A percentile compares a stretch with the other conserved stretches of the same genome.
Evolutionary conservation across 2,888 invertebrate genomes (phyloP).

Genomic region (Drosophila anomalipes): DNA sequence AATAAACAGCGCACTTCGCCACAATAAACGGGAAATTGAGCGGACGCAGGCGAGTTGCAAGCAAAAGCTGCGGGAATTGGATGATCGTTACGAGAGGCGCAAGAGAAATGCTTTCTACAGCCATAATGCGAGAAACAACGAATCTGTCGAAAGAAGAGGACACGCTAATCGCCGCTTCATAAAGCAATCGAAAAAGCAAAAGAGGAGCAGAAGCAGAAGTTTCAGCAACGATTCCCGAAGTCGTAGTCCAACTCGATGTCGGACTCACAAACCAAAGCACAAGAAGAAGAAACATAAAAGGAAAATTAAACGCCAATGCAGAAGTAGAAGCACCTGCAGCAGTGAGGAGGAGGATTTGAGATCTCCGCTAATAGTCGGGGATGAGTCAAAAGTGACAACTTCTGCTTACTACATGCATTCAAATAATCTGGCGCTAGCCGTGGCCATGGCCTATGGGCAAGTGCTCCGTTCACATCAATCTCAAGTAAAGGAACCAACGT

Average conservation of each 20-base stretch:
- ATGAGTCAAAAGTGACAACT: neutral
- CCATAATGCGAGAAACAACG: conserved; percentile 9
- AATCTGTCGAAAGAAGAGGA: neutral
- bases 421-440: conserved; percentile 50
- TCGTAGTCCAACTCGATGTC: conserved; percentile 20
- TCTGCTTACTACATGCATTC: conserved; percentile 27
- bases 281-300: conserved; percentile 36
- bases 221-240: conserved; percentile 31
- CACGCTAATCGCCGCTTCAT: conserved; percentile 14
- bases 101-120: conserved; percentile 50
- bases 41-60: conserved; percentile 67
- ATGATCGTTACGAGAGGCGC: conserved; percentile 54
- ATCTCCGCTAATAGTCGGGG: neutral
- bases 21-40: conserved; percentile 74
- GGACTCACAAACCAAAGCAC: conserved; percentile 27
- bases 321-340: conserved; percentile 13
- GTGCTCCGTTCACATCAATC: conserved; percentile 22
- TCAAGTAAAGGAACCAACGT: neutral
- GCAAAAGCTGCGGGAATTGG: conserved; percentile 74
- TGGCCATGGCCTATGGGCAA: conserved; percentile 69
- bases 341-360: neutral
- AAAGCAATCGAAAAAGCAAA: conserved; percentile 14
- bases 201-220: conserved; percentile 22
- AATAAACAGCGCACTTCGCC: conserved; percentile 69
- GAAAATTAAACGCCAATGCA: conserved; percentile 16